Conservation (phyloP, 2,888 invertebrate species). For the Odontocerum albicorne region DNA sequence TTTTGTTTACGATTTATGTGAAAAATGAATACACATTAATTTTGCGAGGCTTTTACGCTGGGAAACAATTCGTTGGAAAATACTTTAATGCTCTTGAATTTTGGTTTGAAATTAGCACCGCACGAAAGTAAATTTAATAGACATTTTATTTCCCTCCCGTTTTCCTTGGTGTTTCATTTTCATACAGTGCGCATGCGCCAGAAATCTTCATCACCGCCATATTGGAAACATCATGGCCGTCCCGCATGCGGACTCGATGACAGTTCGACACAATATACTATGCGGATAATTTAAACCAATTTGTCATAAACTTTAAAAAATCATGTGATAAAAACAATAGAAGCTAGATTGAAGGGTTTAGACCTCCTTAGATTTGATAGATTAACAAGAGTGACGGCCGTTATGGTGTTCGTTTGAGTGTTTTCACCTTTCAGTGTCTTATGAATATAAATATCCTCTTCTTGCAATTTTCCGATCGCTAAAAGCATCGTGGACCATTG, state of each 20-base stretch:
- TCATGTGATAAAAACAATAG: background rate
- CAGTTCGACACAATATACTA: slow-evolving; percentile 1
- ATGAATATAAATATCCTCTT: slow-evolving; percentile 24
- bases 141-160: too few relatives aligned
- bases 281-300: background rate
- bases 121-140: too few relatives aligned
- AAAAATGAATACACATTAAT: too few relatives aligned
- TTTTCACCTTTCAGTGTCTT: background rate
- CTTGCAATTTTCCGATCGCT: slow-evolving; percentile 9
- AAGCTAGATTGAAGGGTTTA: background rate
- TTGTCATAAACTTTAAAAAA: background rate
- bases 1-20: too few relatives aligned
- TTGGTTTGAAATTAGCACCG: too few relatives aligned
- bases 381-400: background rate
- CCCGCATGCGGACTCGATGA: slow-evolving; percentile 22
- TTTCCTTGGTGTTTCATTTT: too few relatives aligned
- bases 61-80: too few relatives aligned
- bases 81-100: too few relatives aligned
- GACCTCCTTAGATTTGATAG: background rate
- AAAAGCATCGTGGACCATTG: slow-evolving; percentile 8
- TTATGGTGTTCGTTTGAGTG: background rate
- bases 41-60: too few relatives aligned
- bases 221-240: slow-evolving; percentile 28
- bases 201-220: slow-evolving; percentile 33
- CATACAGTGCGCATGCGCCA: slow-evolving; percentile 28